Base-by-base conservation (phyloP, 2,113 vertebrate genomes). In the Echinops telfairi region DNA sequence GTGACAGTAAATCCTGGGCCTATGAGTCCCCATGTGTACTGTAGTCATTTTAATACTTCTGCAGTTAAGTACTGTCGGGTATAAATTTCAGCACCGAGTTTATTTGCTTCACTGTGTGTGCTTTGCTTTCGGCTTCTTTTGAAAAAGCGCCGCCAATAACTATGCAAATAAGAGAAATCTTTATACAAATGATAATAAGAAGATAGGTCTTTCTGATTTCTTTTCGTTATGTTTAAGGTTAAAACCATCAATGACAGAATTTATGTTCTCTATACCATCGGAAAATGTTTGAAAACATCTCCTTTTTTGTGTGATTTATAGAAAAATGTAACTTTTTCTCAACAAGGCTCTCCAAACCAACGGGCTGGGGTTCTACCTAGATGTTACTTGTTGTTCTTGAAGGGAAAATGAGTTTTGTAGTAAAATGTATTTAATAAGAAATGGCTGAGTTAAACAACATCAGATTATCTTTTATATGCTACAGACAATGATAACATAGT, bases 1-100 rank as follows among this genome's bases (percentile, higher is more conserved):
- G 9, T 75, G 84, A 91, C 66, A 96, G 94, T 31, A 77, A 84
- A 96, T 95, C 73, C 94, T 78, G 83, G 73, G 79, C 60, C 66
- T 19, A 17, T n/a, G 62, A 29, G 66, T 66, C 1, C 25, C 83
- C 84, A 43, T 33, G 64, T 84, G 97, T n/a, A 23, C 83, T 89
- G 62, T 40, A 70, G 76, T 31, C 19, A 88, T 89, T 96, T 97
- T 96, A 97, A 96, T 95, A 93, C 95, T 91, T 90, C 71, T 94
- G 62, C 91, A 36, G 0, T 0, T n/a, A 86, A 62, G 43, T 0
- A 17, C 60, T 43, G 33, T 22, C 2, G 40, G 77, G 78, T 90
- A 68, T 90, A 93, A 68, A 29, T 8, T 90, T 82, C 20, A 84
- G 86, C 38, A 78, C 1, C 95, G 83, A 94, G 94, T 79, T 91